A percentile compares a stretch with the other conserved stretches of the same genome.
These are phyloP conservation scores for Drosophila oshimai DNA, from an alignment of 1,140 invertebrate genomes.

Conservation along the genomic window DNA sequence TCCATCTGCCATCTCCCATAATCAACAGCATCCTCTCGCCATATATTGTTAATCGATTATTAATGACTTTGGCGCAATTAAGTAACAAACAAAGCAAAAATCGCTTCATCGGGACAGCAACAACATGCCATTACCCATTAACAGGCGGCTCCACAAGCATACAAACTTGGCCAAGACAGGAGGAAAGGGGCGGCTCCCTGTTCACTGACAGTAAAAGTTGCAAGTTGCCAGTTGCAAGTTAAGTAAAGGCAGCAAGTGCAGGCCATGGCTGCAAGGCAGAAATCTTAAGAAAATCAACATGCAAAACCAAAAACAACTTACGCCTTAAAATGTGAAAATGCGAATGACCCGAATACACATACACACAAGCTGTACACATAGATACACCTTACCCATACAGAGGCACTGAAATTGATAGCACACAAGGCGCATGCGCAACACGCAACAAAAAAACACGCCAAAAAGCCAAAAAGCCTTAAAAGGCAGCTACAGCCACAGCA, in stretches of 20 bases:
- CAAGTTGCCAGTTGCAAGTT: constrained; percentile 32
- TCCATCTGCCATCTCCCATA: background rate
- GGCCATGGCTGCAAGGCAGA: constrained; percentile 13
- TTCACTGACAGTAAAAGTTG: constrained; percentile 65
- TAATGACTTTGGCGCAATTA: constrained; percentile 78
- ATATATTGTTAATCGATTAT: constrained; percentile 73
- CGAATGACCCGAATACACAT: constrained; percentile 76
- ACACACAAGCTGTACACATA: constrained; percentile 5
- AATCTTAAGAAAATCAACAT: constrained; percentile 54
- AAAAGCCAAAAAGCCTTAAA: constrained; percentile 52
- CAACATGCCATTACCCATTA: constrained; percentile 56
- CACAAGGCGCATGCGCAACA: constrained; percentile 68
- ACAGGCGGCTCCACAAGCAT: constrained; percentile 21
- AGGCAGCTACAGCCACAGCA: constrained; percentile 20
- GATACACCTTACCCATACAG: constrained; percentile 11
- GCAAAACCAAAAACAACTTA: constrained; percentile 48
- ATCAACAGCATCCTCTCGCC: constrained; percentile 23
- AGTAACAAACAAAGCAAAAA: constrained; percentile 68
- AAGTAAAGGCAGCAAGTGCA: constrained; percentile 27
- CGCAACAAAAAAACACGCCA: no score
- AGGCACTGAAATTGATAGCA: constrained; percentile 60
- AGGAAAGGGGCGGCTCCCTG: constrained; percentile 15
- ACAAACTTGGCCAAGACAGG: constrained; percentile 29
- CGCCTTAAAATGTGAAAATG: constrained; percentile 80
- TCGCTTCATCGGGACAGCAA: constrained; percentile 38